Evolutionary conservation across 2,113 vertebrate genomes (phyloP), one percentile per base, ranked within the genome.

Genomic region (Pygoscelis adeliae): DNA sequence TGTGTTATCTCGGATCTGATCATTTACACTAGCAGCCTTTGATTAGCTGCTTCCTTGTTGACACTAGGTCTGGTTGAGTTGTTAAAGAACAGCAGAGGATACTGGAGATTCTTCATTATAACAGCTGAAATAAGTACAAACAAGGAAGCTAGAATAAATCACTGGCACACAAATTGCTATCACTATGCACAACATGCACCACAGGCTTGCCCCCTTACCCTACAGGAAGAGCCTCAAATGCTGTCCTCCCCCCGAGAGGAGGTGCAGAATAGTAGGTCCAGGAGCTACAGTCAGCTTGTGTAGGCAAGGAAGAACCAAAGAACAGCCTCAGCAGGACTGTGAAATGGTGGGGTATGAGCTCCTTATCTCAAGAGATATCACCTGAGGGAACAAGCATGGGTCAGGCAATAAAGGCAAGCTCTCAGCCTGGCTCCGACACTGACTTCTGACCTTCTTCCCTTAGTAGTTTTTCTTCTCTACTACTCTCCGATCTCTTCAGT

Each of bases 41-140:
- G 85, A 74, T 94, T 83, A 83, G 85, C 70, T 84, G 79, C 85
- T 96, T 92, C 93, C 93, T 95, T 89, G 80, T 85, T 96, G 91
- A 91, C 87, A 55, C 81, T 95, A 42, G 65, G 44, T 49, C 46
- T 55, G 72, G 47, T 32, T 56, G 71, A 69, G 69, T 6, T 84
- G 53, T 92, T 93, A 34, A 72, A 88, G 44, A 89, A 29, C 66
- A 83, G 50, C 77, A 76, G 65, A 83, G 67, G 25, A 65, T 70
- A 53, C 44, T 50, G 59, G 47, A 93, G 83, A 88, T 56, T 67
- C 84, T 79, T 84, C 58, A 7, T 66, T 66, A 4, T 15, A 79
- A 71, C 23, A 78, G 26, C 18, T 78, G 83, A 84, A 79, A n/a
- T 49, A 23, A 93, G 38, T 55, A 50, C 83, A 89, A 92, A 77